Evolutionary conservation across 2,797 vertebrate species (phyloP), one percentile per base, ranked within the genome.

Genomic region (Eutrigla gurnardus): DNA sequence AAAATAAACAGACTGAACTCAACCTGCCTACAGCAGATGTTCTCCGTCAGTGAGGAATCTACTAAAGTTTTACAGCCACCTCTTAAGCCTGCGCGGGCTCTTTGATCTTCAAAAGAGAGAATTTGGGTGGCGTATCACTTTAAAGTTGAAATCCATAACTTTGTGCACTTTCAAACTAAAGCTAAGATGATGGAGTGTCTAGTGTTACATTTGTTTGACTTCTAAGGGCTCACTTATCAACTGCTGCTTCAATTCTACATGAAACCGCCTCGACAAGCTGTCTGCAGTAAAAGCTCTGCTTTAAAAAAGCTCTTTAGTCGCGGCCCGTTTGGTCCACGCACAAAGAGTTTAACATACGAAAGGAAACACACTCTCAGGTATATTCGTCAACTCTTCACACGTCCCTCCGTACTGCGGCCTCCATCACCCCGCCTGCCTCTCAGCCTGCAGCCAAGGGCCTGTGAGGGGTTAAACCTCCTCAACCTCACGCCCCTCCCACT

Each of bases 391-490:
- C 4, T 1, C 45, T 61, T 25, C 25, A 52, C 17, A 49, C 64
- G 67, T 75, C 85, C 70, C 64, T 88, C 83, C 73, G 73, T 45
- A 64, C 65, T 82, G 65, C 65, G 52, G 69, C 58, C 62, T 53
- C 58, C 65, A 46, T 65, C 84, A 50, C 73, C 50, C 40, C 6
- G 62, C 65, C 42, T 68, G 76, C 69, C 37, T 49, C 59, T 68
- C 66, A 17, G 68, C 75, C 76, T 78, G 50, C 70, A 72, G 76
- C 84, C 83, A 81, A 84, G 81, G 89, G 86, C 63, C 69, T 25
- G 39, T 54, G 65, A 87, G 68, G 88, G 88, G 89, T 88, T 90
- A 89, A 89, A 79, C 62, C 77, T 73, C 68, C 80, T 59, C 67
- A 86, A 85, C 86, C 72, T 55, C 70, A 73, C 53, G 70, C 69